Percentiles rank a stretch among this genome's conserved stretches.
phyloP scores from a whole-genome alignment of 2,113 vertebrate species.

The Charadrius vociferus region DNA sequence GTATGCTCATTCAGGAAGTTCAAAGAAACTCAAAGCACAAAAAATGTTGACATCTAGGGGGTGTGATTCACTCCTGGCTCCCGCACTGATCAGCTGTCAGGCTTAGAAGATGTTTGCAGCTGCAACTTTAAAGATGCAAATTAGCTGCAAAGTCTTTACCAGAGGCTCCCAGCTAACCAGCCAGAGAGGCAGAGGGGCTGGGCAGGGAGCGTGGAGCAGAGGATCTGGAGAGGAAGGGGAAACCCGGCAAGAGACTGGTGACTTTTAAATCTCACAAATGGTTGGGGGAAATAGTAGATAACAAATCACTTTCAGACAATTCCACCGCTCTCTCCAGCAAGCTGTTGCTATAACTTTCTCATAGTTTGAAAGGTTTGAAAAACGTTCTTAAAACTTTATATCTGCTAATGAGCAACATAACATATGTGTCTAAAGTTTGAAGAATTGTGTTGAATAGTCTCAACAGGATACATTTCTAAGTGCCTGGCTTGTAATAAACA shows the following conservation, averaged over 20 bases:
- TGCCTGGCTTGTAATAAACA: not conserved
- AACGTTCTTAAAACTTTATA: not conserved
- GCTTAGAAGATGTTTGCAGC: not conserved
- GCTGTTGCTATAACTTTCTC: not conserved
- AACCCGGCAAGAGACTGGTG: not conserved
- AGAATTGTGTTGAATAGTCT: not conserved
- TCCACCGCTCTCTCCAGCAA: not conserved
- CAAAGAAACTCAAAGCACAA: conserved; percentile 20
- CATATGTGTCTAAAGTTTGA: not conserved
- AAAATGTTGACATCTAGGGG: not conserved
- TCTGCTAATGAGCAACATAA: not conserved
- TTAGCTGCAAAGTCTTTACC: not conserved
- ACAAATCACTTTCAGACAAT: not conserved
- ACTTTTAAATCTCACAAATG: not conserved
- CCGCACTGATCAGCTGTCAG: not conserved
- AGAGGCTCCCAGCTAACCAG: not conserved
- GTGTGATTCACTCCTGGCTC: not conserved
- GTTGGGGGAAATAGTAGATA: not conserved
- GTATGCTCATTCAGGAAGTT: not conserved
- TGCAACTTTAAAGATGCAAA: not conserved
- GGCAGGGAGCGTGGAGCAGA: rapidly evolving
- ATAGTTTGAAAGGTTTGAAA: not conserved
- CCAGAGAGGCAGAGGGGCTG: not conserved
- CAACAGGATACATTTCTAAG: not conserved
- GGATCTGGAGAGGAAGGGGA: not conserved